Percentiles rank a stretch among this genome's conserved stretches.
phyloP scores from a whole-genome alignment of 2,888 invertebrate species.

The Alviniconcha strummeri region DNA sequence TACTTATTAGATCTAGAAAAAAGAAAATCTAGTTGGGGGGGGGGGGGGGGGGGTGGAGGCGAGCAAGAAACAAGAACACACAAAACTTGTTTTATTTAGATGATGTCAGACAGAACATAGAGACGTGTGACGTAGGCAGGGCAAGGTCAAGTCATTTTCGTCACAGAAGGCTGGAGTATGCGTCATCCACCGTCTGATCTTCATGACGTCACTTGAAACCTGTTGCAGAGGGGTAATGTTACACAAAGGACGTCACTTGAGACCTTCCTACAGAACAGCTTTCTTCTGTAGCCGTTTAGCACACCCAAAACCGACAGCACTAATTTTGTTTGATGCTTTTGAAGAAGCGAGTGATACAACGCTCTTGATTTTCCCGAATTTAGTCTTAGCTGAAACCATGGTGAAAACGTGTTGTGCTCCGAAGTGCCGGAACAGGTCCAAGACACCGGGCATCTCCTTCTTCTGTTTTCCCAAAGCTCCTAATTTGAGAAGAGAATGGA shows the following conservation, averaged over 20 bases:
- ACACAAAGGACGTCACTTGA: background rate
- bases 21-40: too few relatives aligned
- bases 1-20: background rate
- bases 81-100: background rate
- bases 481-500: constrained; percentile 2
- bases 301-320: background rate
- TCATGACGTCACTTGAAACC: constrained; percentile 16
- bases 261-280: background rate
- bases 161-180: constrained; percentile 1
- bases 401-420: constrained; percentile 27
- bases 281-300: background rate
- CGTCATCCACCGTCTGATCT: background rate
- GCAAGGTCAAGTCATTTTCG: background rate
- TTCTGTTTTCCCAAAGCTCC: constrained; percentile 21
- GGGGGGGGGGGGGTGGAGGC: too few relatives aligned
- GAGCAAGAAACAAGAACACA: background rate
- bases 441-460: constrained; percentile 22
- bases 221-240: constrained; percentile 6
- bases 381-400: background rate
- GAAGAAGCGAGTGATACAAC: background rate
- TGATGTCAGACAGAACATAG: background rate
- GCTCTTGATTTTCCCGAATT: too few relatives aligned
- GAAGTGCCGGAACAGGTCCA: constrained; percentile 23
- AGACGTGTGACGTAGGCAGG: constrained; percentile 22
- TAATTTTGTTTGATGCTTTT: background rate